A percentile compares a stretch with the other conserved stretches of the same genome.
phyloP scores from a whole-genome alignment of 2,113 vertebrate genomes.

The Laticauda laticaudata region DNA sequence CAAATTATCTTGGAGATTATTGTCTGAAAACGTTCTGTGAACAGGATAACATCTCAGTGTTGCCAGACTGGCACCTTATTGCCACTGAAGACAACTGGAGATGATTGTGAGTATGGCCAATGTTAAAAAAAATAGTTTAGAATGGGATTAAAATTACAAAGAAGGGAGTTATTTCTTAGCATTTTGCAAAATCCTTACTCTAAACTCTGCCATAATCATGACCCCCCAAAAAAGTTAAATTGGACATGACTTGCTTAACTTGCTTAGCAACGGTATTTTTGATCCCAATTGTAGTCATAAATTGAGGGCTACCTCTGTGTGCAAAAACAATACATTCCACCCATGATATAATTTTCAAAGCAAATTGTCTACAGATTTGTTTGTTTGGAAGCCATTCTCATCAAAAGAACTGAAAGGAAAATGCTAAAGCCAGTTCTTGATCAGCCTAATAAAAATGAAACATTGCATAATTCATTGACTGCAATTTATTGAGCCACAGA shows the following conservation, averaged over 20 bases:
- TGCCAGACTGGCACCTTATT: neutral
- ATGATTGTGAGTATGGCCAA: neutral
- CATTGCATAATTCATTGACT: neutral
- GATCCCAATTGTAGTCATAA: neutral
- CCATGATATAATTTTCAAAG: neutral
- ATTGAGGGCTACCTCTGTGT: neutral
- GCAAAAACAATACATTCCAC: neutral
- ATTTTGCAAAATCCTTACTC: neutral
- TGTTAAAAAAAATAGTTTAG: neutral
- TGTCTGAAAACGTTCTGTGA: neutral
- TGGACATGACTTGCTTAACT: neutral
- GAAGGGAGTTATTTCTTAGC: neutral
- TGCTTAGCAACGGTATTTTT: neutral
- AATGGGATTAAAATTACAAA: neutral
- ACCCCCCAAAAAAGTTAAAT: neutral
- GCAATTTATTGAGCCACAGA: constrained; percentile 2
- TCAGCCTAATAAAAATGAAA: neutral
- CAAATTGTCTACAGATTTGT: neutral
- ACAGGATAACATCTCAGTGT: neutral
- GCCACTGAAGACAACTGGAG: neutral
- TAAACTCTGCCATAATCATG: neutral
- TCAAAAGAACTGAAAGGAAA: neutral
- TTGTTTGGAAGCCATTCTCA: neutral
- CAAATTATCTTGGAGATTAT: neutral
- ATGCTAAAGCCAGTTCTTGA: neutral